Percentiles rank a stretch among this genome's conserved stretches.
These are phyloP conservation scores for Australoheros scitulus DNA, from an alignment of 2,113 vertebrate species.

Conservation along the genomic window DNA sequence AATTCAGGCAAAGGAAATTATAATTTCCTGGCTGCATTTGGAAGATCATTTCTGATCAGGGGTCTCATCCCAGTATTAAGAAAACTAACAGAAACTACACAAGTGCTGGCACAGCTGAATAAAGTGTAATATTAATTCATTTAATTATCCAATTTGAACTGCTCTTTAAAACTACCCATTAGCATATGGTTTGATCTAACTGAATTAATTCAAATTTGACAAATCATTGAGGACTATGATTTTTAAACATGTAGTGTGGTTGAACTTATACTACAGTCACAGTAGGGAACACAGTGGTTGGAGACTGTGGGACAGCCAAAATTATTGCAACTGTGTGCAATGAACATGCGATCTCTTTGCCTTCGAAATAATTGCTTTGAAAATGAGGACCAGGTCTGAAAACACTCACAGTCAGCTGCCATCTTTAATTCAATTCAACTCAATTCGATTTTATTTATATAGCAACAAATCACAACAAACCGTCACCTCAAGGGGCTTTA, in stretches of 20 bases:
- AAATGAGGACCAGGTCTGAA: not conserved
- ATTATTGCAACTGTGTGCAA: not conserved
- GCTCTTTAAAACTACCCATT: not conserved
- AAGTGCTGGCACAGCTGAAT: not conserved
- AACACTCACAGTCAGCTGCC: too few species aligned
- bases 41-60: not conserved
- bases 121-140: not conserved
- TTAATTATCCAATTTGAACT: not conserved
- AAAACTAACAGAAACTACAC: not conserved
- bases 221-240: not conserved
- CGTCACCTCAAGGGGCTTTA: too few species aligned
- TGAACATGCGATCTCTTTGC: not conserved
- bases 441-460: too few species aligned
- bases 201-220: not conserved
- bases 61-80: too few species aligned
- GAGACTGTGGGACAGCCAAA: not conserved
- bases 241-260: not conserved
- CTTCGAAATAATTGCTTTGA: not conserved
- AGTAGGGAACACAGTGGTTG: not conserved
- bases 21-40: not conserved
- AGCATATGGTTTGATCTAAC: fast-evolving
- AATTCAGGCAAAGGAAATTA: not conserved
- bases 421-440: too few species aligned
- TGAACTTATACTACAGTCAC: fast-evolving
- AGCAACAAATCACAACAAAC: too few species aligned